Evolutionary conservation across 2,797 vertebrate genomes (phyloP), one percentile per base, ranked within the genome.

Genomic region (Rhadinocentrus ornatus): DNA sequence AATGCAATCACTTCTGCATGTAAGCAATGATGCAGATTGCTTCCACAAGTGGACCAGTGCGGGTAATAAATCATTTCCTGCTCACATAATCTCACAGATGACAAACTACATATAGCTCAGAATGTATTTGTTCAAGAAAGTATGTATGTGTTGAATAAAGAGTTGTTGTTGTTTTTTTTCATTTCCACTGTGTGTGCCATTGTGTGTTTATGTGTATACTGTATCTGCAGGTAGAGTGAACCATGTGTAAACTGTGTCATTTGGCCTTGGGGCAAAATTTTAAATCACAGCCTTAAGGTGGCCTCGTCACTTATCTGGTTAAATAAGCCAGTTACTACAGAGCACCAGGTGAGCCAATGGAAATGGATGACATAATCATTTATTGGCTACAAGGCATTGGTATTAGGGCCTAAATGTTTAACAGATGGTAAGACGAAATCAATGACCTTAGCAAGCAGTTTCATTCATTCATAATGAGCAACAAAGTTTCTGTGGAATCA

Each of bases 291-390:
- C 88, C 88, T 73, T 41, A 70, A 76, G 81, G 72, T 69, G 72
- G 80, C 71, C 75, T 85, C 55, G 46, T 66, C 69, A 60, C 85
- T 87, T 82, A 90, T 90, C 78, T 70, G 66, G 79, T 90, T 89
- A 89, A 76, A 73, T 50, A 69, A 67, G 73, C 62, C 73, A 9
- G 70, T 70, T 75, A 65, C 52, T 66, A 72, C 8, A 57, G 74
- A 62, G 77, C 75, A 86, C 71, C 88, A 89, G 75, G 84, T 85
- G 83, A 88, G 80, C 73, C 69, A 41, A 3, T 64, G 39, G 77
- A 34, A 88, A 81, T 62, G 26, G 70, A 82, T 58, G 75, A 73
- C 57, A 66, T 46, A 20, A 53, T 50, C 68, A 71, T 81, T 69
- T 80, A 82, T 69, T 68, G 24, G 46, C 66, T 63, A 29, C 54